Base-by-base conservation (phyloP, 2,113 vertebrate species). In the Piprites chloris region DNA sequence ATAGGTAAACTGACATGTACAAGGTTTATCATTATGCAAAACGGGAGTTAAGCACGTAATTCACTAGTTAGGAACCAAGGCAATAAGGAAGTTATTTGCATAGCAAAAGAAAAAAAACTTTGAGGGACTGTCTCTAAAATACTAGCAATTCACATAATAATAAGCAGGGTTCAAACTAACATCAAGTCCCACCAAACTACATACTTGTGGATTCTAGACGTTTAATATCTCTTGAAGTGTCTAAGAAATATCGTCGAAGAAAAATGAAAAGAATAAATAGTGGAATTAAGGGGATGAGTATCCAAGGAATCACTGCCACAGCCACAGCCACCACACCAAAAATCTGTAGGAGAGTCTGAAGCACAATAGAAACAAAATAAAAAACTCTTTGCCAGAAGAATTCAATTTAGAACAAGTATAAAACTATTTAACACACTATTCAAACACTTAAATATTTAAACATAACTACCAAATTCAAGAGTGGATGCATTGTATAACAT, bases 171-270 rank as follows among this genome's bases (percentile, higher is more conserved):
- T 68, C 27, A 66, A 71, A 62, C 5, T 33, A 73, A 84, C 55
- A 66, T 53, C 10, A 58, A 35, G 21, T 56, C 9, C 47, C 28
- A 1, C 56, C 90, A 93, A 90, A 32, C 75, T 72, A 98, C 98
- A 97, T 98, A 99, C 98, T 99, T 95, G 98, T 99, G 79, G 98
- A 98, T 96, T 99, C 98, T 22, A 99, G 98, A 59, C 98, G 98
- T 97, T 99, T 99, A 96, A 99, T 98, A 89, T 99, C 98, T 95
- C 98, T 98, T 58, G 98, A 99, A 12, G 99, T 99, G 90, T 97
- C 96, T 94, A 99, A 98, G 97, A 99, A 99, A 95, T 99, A 99
- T 30, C 96, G 90, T 33, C 99, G 98, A 92, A 99, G 98, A 92
- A 98, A 91, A 95, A 99, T 96, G 97, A 99, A 99, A 96, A 98